Evolutionary conservation across 2,888 invertebrate species (phyloP).

Genomic region (Orgyia antiqua): DNA sequence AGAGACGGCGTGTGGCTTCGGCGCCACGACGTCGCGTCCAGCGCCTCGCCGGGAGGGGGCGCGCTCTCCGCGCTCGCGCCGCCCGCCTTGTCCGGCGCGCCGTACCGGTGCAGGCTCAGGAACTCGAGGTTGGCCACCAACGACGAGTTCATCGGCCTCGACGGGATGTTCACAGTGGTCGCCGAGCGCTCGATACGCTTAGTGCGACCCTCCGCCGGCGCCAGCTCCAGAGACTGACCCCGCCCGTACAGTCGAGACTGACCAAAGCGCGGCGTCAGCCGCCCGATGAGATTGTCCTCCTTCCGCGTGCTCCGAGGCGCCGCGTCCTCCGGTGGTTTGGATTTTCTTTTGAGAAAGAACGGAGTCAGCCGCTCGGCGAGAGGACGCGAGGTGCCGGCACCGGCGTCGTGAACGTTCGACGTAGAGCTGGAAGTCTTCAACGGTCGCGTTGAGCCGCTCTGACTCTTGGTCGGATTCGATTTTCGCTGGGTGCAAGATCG

Average conservation of each 20-base stretch:
- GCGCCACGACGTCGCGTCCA: conserved; percentile 21
- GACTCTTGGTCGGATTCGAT: conserved; percentile 65
- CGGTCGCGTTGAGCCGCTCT: conserved; percentile 41
- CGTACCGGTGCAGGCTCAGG: conserved; percentile 67
- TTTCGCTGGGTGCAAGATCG: conserved; percentile 63
- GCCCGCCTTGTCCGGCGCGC: conserved; percentile 43
- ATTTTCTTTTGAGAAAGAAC: conserved; percentile 67
- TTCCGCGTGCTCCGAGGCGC: conserved; percentile 37
- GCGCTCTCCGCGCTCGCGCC: conserved; percentile 19
- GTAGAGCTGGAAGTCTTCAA: conserved; percentile 67
- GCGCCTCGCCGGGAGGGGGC: conserved; percentile 18
- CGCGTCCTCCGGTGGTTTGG: conserved; percentile 50
- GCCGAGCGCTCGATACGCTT: conserved; percentile 65
- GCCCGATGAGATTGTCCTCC: conserved; percentile 64
- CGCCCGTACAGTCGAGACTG: conserved; percentile 62
- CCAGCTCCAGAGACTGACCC: conserved; percentile 64
- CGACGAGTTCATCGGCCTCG: conserved; percentile 59
- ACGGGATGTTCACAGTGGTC: conserved; percentile 56
- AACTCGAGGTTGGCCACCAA: conserved; percentile 64
- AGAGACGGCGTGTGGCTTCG: conserved; percentile 32
- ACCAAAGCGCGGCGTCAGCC: conserved; percentile 66
- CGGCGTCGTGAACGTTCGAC: conserved; percentile 65
- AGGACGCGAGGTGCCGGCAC: conserved; percentile 48
- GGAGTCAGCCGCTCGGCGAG: conserved; percentile 65
- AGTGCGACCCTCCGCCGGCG: conserved; percentile 36